Conservation (phyloP, 2,797 vertebrate species). For the Odontamblyopus rebecca region DNA sequence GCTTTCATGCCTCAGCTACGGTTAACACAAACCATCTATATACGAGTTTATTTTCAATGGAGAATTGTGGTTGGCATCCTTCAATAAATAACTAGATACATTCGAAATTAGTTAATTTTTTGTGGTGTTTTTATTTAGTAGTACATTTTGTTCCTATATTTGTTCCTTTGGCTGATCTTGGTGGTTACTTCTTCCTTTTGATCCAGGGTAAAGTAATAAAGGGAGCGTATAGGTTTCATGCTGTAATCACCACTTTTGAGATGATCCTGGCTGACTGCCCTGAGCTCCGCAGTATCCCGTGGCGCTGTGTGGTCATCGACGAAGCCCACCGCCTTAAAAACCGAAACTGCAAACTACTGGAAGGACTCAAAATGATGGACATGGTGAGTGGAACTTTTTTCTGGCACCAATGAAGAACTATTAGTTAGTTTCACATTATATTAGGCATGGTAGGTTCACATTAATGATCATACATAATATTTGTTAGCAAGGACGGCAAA, state of each 20-base stretch:
- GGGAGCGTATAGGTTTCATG: constrained; percentile 93
- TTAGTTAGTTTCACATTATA: neutral
- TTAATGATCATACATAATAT: neutral
- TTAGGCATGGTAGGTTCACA: neutral
- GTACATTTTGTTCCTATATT: neutral
- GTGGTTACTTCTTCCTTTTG: neutral
- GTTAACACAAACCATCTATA: too few relatives aligned
- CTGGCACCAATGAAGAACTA: neutral
- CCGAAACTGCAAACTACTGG: constrained; percentile 92
- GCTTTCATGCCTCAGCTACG: too few relatives aligned
- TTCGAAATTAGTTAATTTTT: neutral
- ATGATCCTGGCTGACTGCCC: constrained; percentile 95
- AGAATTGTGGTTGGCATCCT: too few relatives aligned
- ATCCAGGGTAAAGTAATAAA: constrained; percentile 92
- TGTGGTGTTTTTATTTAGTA: neutral
- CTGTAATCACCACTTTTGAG: constrained; percentile 96
- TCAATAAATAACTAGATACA: too few relatives aligned
- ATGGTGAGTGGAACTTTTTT: constrained; percentile 74
- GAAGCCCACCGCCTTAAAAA: constrained; percentile 96
- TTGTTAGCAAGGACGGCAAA: too few relatives aligned
- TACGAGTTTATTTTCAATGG: too few relatives aligned
- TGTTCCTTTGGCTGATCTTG: neutral
- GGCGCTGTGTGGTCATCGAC: constrained; percentile 95
- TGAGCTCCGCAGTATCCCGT: constrained; percentile 91
- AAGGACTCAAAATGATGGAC: constrained; percentile 94